phyloP scores from a whole-genome alignment of 2,888 invertebrate species.

The Volucella zonaria region DNA sequence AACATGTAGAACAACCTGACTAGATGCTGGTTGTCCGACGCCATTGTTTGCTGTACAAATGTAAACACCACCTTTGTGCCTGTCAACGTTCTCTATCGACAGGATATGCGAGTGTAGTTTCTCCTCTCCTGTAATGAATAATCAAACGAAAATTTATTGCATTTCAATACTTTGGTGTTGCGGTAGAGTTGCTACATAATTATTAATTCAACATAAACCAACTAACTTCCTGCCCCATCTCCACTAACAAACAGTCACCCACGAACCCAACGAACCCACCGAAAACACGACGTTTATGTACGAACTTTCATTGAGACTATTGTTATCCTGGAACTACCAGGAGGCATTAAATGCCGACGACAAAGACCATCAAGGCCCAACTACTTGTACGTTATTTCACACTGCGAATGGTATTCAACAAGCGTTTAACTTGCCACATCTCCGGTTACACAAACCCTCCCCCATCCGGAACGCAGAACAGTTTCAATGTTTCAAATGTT shows the following conservation, averaged over 20 bases:
- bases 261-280: not conserved
- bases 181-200: conserved; percentile 44
- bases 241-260: not conserved
- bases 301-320: conserved; percentile 4
- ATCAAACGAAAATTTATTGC: conserved; percentile 33
- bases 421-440: conserved; percentile 47
- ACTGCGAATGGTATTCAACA: conserved; percentile 15
- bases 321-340: conserved; percentile 14
- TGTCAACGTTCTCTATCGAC: conserved; percentile 85
- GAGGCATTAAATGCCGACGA: conserved; percentile 1
- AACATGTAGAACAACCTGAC: conserved; percentile 86
- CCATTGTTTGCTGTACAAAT: conserved; percentile 86
- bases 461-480: not conserved
- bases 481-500: not conserved
- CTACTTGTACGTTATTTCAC: not conserved
- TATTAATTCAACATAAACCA: conserved; percentile 7
- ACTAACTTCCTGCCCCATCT: not conserved
- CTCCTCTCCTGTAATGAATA: conserved; percentile 84
- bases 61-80: conserved; percentile 86
- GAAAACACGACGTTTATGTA: not conserved
- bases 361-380: conserved; percentile 2
- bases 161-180: conserved; percentile 63
- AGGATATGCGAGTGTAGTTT: conserved; percentile 85
- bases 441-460: conserved; percentile 29
- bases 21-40: conserved; percentile 85